Conservation (phyloP, 2,888 invertebrate species). For the Spisula solida region DNA sequence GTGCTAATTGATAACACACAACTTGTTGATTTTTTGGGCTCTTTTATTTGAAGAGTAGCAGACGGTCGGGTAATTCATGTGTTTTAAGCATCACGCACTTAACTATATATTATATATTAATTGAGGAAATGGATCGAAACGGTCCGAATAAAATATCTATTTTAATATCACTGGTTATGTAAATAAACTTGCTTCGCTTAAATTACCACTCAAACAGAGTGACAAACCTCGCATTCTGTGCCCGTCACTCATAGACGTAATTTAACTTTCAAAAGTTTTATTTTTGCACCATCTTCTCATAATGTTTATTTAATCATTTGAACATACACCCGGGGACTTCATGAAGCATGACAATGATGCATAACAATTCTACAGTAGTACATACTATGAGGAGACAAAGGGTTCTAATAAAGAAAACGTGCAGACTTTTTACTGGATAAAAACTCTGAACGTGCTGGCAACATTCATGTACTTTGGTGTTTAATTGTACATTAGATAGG, state of each 20-base stretch:
- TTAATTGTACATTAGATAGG: no score
- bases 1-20: constrained; percentile 54
- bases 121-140: constrained; percentile 20
- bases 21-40: constrained; percentile 35
- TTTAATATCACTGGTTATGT: background rate
- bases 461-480: no score
- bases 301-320: background rate
- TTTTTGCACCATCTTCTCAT: background rate
- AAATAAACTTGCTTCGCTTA: constrained; percentile 15
- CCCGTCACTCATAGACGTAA: background rate
- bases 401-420: background rate
- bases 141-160: constrained; percentile 23
- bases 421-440: no score
- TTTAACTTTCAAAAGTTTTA: background rate
- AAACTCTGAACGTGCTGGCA: no score
- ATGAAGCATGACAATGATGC: background rate
- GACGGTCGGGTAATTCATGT: background rate
- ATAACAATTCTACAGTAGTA: background rate
- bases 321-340: background rate
- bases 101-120: constrained; percentile 10
- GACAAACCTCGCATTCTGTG: background rate
- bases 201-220: background rate
- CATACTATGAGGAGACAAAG: background rate
- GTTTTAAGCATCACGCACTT: background rate
- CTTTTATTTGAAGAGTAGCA: background rate